Evolutionary conservation across 2,888 invertebrate species (phyloP), one percentile per base, ranked within the genome.

Genomic region (Linnaemya tessellans): DNA sequence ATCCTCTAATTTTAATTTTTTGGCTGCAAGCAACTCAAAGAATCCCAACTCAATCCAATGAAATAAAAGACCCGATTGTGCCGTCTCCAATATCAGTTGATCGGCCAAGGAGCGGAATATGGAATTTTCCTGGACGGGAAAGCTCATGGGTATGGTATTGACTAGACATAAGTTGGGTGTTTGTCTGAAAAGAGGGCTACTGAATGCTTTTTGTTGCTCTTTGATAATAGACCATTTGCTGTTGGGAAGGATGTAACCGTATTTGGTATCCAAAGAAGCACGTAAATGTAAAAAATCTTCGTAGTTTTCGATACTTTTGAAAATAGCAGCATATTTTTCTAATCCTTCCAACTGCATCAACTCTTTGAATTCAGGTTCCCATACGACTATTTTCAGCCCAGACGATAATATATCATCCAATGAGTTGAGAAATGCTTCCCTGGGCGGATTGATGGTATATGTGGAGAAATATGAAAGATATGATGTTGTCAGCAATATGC

Each of bases 121-220:
- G 0, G 91, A 90, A 67, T 90, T 91, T 56, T 90, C 89, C 0
- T 89, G 87, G 1, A 91, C 49, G 0, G 91, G 91, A 82, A 91
- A 91, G 1, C 87, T 80, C 5, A 90, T 78, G 0, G 90, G 91
- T 8, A 90, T 49, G 58, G 89, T 89, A 18, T 88, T 86, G n/a
- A 85, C 89, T 18, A 91, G 87, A 22, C 92, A 91, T n/a, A 91
- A 87, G 22, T 89, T 89, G 0, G 87, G 62, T 0, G 89, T 88
- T 77, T 86, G 75, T 0, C 89, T 89, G 70, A 91, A 92, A 1
- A 91, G 15, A 0, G 89, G 90, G 1, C 84, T 86, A 0, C 88
- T 88, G 15, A 91, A 92, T 0, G 89, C 70, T 43, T 88, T 88
- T 35, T 92, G 92, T 68, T 91, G 91, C 18, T 89, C 90, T 1